Conservation (phyloP, 2,797 vertebrate genomes). For the Hippopotamyrus pictus region DNA sequence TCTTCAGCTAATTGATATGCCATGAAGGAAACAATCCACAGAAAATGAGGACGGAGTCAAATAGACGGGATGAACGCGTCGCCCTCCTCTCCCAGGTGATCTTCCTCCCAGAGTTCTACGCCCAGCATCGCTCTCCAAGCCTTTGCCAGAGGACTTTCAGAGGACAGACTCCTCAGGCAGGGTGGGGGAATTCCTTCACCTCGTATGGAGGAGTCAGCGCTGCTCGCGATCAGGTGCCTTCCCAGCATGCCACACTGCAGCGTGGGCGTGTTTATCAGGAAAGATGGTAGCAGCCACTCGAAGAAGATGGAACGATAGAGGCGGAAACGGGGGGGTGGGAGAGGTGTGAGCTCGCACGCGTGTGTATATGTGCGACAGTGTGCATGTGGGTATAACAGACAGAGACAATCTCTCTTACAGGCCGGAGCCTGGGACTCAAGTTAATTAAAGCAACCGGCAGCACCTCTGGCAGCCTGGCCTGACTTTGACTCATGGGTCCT, state of each 20-base stretch:
- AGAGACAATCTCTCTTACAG: neutral
- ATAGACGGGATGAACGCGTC: neutral
- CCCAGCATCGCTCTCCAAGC: neutral
- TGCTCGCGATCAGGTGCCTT: neutral
- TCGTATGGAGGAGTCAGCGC: neutral
- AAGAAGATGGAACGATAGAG: neutral
- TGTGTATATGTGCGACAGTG: neutral
- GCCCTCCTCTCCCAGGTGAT: neutral
- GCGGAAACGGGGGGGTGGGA: neutral
- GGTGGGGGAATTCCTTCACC: neutral
- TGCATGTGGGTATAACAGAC: neutral
- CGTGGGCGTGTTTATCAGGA: neutral
- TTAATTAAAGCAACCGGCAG: neutral
- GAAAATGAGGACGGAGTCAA: neutral
- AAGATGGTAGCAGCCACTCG: neutral
- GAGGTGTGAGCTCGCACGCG: neutral
- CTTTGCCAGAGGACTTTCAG: neutral
- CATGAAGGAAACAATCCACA: neutral
- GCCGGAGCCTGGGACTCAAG: neutral
- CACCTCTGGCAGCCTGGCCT: neutral
- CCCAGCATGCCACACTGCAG: neutral
- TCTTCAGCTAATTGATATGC: neutral
- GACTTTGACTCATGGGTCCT: neutral
- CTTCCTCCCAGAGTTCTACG: neutral
- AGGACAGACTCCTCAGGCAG: neutral